A percentile compares a stretch with the other conserved stretches of the same genome.
Evolutionary conservation across 2,113 vertebrate species (phyloP).

Genomic region (Promerops cafer): DNA sequence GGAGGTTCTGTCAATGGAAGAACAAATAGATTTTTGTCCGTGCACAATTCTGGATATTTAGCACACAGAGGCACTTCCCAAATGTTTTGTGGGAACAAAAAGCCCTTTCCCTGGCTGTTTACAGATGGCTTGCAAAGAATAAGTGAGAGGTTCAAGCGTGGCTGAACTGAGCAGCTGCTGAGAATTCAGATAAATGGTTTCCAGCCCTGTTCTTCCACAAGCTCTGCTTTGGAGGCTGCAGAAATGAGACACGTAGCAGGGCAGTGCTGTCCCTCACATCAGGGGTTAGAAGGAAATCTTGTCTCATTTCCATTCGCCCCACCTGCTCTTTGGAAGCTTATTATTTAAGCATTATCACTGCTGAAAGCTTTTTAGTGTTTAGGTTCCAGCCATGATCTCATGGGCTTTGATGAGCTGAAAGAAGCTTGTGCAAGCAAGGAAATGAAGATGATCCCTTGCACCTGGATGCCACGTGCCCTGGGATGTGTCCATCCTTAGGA

Average conservation of each 20-base stretch:
- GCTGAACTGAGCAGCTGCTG: not conserved
- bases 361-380: not conserved
- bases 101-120: constrained; percentile 16
- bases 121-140: constrained; percentile 44
- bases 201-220: not conserved
- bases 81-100: constrained; percentile 27
- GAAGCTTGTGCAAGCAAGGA: not conserved
- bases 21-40: not conserved
- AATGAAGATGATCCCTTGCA: not conserved
- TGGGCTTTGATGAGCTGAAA: not conserved
- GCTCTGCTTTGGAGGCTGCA: not conserved
- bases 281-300: not conserved
- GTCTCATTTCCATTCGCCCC: not conserved
- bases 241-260: not conserved
- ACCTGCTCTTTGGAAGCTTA: not conserved
- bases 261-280: not conserved
- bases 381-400: not conserved
- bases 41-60: not conserved
- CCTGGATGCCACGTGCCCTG: not conserved
- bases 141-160: not conserved
- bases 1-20: not conserved
- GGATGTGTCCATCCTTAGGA: not conserved
- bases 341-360: not conserved
- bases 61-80: not conserved
- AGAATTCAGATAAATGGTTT: not conserved